A percentile compares a stretch with the other conserved stretches of the same genome.
phyloP scores from a whole-genome alignment of 35 echinoderm and acorn worm genomes.

The Acanthaster planci region DNA sequence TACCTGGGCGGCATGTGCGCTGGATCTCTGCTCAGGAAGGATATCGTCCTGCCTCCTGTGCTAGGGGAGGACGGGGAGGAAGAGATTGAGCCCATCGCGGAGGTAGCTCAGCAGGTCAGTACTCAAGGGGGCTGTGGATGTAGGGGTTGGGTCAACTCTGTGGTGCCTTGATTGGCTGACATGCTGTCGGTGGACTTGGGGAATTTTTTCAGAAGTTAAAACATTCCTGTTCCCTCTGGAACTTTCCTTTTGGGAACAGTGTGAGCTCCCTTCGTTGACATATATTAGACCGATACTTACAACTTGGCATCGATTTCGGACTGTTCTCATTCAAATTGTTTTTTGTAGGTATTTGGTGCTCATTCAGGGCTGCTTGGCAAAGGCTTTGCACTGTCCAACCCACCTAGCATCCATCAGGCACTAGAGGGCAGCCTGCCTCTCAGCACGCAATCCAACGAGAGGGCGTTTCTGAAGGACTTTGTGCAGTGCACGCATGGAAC shows the following conservation, averaged over 20 bases:
- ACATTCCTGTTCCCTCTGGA: too few species aligned
- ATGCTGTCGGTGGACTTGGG: too few species aligned
- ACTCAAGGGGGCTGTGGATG: too few species aligned
- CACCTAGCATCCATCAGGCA: constrained; percentile 87
- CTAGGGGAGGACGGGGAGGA: constrained; percentile 68
- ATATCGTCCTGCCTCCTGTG: constrained; percentile 70
- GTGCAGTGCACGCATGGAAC: constrained; percentile 77
- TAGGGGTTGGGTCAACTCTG: too few species aligned
- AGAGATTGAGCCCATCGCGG: constrained; percentile 86
- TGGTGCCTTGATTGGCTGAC: too few species aligned
- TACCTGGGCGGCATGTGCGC: constrained; percentile 96
- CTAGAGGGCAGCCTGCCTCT: constrained; percentile 81
- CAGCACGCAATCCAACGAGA: constrained; percentile 83
- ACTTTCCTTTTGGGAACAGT: too few species aligned
- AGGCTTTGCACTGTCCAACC: constrained; percentile 79
- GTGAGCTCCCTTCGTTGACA: too few species aligned
- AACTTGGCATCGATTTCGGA: too few species aligned
- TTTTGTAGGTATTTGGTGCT: constrained; percentile 70
- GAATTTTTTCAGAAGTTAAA: too few species aligned
- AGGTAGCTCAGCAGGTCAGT: constrained; percentile 85
- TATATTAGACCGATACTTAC: too few species aligned
- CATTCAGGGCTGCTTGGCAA: constrained; percentile 73
- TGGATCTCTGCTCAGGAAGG: constrained; percentile 83
- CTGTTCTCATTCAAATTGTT: neutral
- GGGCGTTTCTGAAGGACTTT: constrained; percentile 84